Evolutionary conservation across 2,113 vertebrate genomes (phyloP), one percentile per base, ranked within the genome.

Genomic region (Agapornis roseicollis): DNA sequence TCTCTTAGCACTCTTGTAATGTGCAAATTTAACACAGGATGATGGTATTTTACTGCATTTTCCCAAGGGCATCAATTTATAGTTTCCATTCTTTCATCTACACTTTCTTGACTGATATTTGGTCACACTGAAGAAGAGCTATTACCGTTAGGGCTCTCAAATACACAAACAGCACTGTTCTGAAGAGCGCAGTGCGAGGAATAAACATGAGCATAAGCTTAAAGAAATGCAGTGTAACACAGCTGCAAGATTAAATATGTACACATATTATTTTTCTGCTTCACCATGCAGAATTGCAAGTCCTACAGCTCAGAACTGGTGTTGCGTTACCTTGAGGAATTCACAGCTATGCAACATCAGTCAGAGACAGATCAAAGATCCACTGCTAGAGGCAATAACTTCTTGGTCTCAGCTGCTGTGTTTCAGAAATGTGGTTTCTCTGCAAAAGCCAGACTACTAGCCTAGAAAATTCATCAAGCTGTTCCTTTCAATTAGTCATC

Each of bases 291-390:
- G 50, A 71, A 78, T 69, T 80, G 70, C 60, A 60, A 79, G 39
- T 37, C 87, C 83, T 24, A 73, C 5, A 19, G 50, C 49, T 70
- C 73, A 80, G 61, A 96, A 96, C 49, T 82, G 64, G 58, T 83
- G 66, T 31, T 91, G 41, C n/a, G 2, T 66, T 89, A 90, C 50
- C 70, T 90, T 87, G 64, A 92, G 87, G 64, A 95, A 92, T 87
- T 96, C 78, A 70, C 33, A 95, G 68, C 64, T 79, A 68, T 3
- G 12, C 52, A 88, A 79, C 50, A 89, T 85, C 84, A 93, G 63
- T 80, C 70, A 96, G 70, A 93, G 39, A 11, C 55, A 94, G 79
- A 97, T 91, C 94, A 97, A 97, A 95, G 94, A 91, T 85, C 49
- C 71, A 88, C 52, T 72, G 84, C 84, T 89, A 72, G 20, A 85